Conservation (phyloP, 2,888 invertebrate species). For the Malacosoma neustria region DNA sequence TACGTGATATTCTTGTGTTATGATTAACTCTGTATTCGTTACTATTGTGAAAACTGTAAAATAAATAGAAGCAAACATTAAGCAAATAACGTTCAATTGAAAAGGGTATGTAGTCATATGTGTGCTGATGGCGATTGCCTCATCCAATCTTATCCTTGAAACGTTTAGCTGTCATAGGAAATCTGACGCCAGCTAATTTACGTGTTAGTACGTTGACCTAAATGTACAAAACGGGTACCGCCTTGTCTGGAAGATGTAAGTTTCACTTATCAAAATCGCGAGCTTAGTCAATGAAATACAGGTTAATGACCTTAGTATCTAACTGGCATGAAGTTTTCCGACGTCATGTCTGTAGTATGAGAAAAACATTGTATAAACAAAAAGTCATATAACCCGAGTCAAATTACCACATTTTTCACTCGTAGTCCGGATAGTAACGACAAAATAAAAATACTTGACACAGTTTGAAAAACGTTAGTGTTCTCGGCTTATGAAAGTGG, state of each 20-base stretch:
- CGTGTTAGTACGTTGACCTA: conserved; percentile 9
- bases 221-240: conserved; percentile 1
- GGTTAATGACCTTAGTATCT: not conserved
- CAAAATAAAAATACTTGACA: conserved; percentile 38
- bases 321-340: not conserved
- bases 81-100: not conserved
- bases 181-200: conserved; percentile 7
- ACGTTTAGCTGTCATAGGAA: conserved; percentile 5
- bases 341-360: conserved; percentile 1
- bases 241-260: conserved; percentile 1
- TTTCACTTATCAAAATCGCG: not conserved
- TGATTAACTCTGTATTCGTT: not conserved
- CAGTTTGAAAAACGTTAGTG: conserved; percentile 34
- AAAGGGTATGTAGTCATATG: not conserved
- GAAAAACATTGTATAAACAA: conserved; percentile 9
- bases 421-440: conserved; percentile 19
- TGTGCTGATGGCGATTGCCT: conserved; percentile 1
- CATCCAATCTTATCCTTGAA: conserved; percentile 6
- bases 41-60: not conserved
- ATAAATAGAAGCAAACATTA: not conserved
- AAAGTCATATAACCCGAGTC: conserved; percentile 15
- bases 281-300: conserved; percentile 1
- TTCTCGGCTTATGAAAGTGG: conserved; percentile 44
- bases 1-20: no score
- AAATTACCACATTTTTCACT: conserved; percentile 11